Base-by-base conservation (phyloP, 2,113 vertebrate genomes). In the Proterorhinus semilunaris region DNA sequence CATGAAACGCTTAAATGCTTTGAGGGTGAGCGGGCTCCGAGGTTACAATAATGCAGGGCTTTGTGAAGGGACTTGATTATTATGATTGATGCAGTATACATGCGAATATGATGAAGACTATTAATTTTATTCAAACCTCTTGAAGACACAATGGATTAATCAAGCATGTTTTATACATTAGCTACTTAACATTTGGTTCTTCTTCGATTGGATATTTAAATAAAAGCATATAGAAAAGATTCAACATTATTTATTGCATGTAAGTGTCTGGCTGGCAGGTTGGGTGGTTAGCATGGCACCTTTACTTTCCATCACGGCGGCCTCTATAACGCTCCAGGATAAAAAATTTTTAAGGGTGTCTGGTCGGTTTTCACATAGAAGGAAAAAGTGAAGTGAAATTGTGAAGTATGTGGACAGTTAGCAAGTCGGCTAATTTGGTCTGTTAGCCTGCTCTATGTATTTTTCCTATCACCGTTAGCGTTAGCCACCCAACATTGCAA, bases 71-170 rank as follows among this genome's bases (percentile, higher is more conserved):
- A 68, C 66, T 70, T 50, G 58, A 61, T 61, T 61, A 61, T 36
- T 72, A 58, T 84, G 84, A 91, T 78, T 83, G 79, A 84, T 49
- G 42, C 65, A 64, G 8, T 17, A 57, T 36, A 36, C 27, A 36
- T 36, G 27, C 4, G 3, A 76, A 78, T 43, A 86, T 85, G 79
- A 79, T 13, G 42, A 53, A 48, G 43, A 70, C 72, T 74, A 65
- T 44, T 46, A 59, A 61, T 15, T 59, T 45, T 62, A 77, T 78
- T 81, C 71, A 80, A 64, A 61, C 79, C 80, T 83, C 44, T 21
- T 82, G 74, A 79, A 82, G 59, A 62, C 44, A 85, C 74, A 88
- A 84, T 81, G 69, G 74, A 75, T 59, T 51, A 86, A 84, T 83
- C 69, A 72, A 55, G 55, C 74, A 66, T 81, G 76, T 83, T 88